Percentiles rank a stretch among this genome's conserved stretches.
phyloP scores from a whole-genome alignment of 2,113 vertebrate species.

The Cranoglanis bouderius region DNA sequence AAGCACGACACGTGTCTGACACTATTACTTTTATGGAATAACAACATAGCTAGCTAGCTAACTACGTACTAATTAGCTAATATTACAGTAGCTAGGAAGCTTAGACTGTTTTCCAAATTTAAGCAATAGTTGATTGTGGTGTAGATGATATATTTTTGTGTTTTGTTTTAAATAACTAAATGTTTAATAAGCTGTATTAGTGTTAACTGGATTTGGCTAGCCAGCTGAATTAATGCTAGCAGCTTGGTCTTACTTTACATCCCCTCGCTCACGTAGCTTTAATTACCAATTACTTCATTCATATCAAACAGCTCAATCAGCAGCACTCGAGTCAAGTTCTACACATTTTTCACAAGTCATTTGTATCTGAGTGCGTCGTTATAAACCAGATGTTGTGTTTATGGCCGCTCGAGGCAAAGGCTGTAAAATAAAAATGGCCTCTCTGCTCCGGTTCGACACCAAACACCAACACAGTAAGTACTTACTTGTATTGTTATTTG shows the following conservation, averaged over 20 bases:
- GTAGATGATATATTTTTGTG: neutral
- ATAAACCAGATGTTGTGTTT: constrained; percentile 19
- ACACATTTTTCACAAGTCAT: neutral
- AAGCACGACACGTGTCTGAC: neutral
- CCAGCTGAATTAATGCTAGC: neutral
- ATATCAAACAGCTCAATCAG: constrained; percentile 1
- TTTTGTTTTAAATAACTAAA: neutral
- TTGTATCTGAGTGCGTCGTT: neutral
- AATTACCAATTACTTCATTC: constrained; percentile 6
- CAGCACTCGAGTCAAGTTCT: neutral
- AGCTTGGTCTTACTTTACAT: neutral
- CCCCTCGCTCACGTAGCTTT: neutral
- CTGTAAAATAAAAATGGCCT: constrained; percentile 5
- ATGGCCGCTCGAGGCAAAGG: neutral
- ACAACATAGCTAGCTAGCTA: neutral
- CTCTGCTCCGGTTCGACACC: constrained; percentile 3
- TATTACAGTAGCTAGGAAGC: neutral
- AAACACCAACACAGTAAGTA: neutral
- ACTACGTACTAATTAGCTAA: neutral
- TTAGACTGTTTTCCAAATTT: neutral
- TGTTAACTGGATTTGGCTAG: neutral
- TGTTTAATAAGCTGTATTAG: neutral
- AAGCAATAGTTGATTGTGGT: neutral
- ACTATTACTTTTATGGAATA: neutral
- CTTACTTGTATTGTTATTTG: neutral